phyloP scores from a whole-genome alignment of 2,888 invertebrate species.

The Sturmia bella region DNA sequence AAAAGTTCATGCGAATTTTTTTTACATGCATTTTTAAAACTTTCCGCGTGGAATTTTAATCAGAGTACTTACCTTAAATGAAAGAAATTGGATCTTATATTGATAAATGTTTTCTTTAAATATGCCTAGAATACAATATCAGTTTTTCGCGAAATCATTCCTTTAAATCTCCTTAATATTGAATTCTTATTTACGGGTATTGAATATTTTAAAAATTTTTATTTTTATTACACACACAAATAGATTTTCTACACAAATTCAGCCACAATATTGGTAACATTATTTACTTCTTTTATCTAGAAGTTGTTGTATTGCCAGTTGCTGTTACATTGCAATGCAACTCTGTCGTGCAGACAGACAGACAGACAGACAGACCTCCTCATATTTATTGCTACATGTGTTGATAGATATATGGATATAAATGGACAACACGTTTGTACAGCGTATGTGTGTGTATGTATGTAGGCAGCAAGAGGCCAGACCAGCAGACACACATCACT shows the following conservation, averaged over 20 bases:
- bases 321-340: slow-evolving; percentile 46
- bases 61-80: too few relatives aligned
- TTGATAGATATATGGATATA: slow-evolving; percentile 21
- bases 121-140: too few relatives aligned
- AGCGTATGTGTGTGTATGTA: too few relatives aligned
- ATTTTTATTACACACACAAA: background rate
- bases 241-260: slow-evolving; percentile 21
- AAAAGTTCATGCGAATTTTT: too few relatives aligned
- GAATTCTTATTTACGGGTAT: slow-evolving; percentile 3
- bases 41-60: too few relatives aligned
- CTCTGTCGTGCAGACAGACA: background rate
- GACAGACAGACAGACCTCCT: background rate
- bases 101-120: too few relatives aligned
- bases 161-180: background rate
- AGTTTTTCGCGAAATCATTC: slow-evolving; percentile 30
- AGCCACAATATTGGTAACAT: slow-evolving; percentile 53
- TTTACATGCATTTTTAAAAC: too few relatives aligned
- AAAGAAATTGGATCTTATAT: too few relatives aligned
- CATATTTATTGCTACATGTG: slow-evolving; percentile 6
- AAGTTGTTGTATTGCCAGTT: slow-evolving; percentile 56
- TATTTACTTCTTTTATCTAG: slow-evolving; percentile 52
- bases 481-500: slow-evolving; percentile 43
- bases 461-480: slow-evolving; percentile 25
- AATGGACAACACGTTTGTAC: slow-evolving; percentile 40
- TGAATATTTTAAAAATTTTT: slow-evolving; percentile 28